Evolutionary conservation across 2,888 invertebrate genomes (phyloP).

Genomic region (Agrotis clavis): DNA sequence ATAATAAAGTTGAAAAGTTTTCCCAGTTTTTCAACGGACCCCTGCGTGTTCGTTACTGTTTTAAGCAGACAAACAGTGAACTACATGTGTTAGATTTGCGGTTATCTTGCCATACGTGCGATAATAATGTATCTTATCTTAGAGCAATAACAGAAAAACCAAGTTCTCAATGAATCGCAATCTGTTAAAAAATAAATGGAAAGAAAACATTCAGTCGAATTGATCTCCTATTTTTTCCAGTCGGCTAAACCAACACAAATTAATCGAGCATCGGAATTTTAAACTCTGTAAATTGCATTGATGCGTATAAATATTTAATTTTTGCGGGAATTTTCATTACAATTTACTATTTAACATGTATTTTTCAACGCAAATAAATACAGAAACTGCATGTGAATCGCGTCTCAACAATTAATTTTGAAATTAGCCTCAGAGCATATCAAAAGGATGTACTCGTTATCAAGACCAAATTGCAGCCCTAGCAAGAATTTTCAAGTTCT

Average conservation of each 20-base stretch:
- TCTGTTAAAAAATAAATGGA: neutral
- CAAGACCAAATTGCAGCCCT: neutral
- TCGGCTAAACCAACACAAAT: neutral
- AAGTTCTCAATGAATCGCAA: neutral
- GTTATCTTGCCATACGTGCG: neutral
- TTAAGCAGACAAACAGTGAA: too few species aligned
- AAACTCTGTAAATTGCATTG: neutral
- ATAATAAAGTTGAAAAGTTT: too few species aligned
- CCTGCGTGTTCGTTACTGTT: too few species aligned
- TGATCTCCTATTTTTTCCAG: neutral
- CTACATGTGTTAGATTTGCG: neutral
- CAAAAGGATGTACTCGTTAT: too few species aligned
- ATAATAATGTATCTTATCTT: neutral
- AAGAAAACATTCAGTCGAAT: neutral
- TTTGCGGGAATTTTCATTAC: slow-evolving; percentile 22
- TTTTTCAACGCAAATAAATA: slow-evolving; percentile 40
- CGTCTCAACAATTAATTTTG: slow-evolving; percentile 57
- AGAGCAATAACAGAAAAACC: neutral
- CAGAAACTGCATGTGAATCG: slow-evolving; percentile 45
- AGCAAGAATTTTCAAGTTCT: too few species aligned
- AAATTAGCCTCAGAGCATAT: slow-evolving; percentile 37
- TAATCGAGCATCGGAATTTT: neutral
- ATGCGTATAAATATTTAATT: neutral
- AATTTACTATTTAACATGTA: slow-evolving; percentile 25
- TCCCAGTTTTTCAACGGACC: too few species aligned